Conservation (phyloP, 2,888 invertebrate genomes). For the Apoda limacodes region DNA sequence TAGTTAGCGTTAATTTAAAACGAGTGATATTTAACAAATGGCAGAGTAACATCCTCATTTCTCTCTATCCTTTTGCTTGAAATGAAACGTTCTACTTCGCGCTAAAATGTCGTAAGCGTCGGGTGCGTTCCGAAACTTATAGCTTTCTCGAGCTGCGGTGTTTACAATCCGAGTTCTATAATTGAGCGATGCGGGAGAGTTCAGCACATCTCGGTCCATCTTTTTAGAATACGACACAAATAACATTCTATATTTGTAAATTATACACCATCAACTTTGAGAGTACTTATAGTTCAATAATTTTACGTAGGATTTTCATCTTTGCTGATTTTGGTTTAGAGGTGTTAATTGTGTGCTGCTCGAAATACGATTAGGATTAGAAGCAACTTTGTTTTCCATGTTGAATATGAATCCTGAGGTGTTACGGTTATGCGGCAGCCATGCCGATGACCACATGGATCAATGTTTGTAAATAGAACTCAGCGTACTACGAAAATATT, state of each 20-base stretch:
- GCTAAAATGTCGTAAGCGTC: conserved; percentile 37
- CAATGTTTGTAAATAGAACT: conserved; percentile 68
- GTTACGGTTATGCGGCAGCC: conserved; percentile 61
- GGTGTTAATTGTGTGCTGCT: conserved; percentile 24
- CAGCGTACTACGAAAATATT: conserved; percentile 39
- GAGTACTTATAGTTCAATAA: conserved; percentile 35
- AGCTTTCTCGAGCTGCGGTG: conserved; percentile 41
- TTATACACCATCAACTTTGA: conserved; percentile 57
- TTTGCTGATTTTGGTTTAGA: conserved; percentile 28
- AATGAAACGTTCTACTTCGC: conserved; percentile 15
- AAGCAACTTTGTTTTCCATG: conserved; percentile 39
- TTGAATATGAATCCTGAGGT: conserved; percentile 53
- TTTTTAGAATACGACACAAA: conserved; percentile 70
- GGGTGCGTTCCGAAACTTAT: conserved; percentile 26
- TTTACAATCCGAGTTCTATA: conserved; percentile 62
- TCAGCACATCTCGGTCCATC: conserved; percentile 68
- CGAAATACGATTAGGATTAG: conserved; percentile 19
- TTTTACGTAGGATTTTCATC: conserved; percentile 28
- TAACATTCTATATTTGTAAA: conserved; percentile 69
- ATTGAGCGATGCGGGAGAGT: conserved; percentile 69
- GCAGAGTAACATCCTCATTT: conserved; percentile 35
- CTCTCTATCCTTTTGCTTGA: conserved; percentile 31
- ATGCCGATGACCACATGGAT: conserved; percentile 69
- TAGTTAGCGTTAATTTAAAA: conserved; percentile 15
- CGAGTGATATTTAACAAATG: conserved; percentile 38